Base-by-base conservation (phyloP, 1,140 invertebrate genomes). In the Dermatophagoides farinae region DNA sequence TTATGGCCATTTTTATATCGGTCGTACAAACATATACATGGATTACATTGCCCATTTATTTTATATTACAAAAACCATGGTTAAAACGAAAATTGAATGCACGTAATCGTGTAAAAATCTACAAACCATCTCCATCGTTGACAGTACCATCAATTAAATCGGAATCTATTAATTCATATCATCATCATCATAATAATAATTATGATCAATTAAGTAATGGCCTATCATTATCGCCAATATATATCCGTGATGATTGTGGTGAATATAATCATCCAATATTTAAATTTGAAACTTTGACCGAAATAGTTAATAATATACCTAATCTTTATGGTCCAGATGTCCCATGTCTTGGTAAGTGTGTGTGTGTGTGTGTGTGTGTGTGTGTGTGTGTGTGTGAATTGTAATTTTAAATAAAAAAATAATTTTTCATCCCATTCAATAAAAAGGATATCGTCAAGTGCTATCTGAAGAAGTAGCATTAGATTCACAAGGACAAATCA, bases 401-500 rank as follows among this genome's bases (percentile, higher is more conserved):
- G 11, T 16, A 4, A 5, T 22, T 53, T 53, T n/a, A 31, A 31
- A 31, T 31, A 31, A 31, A 31, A 31, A 31, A n/a, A n/a, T n/a
- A n/a, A n/a, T n/a, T n/a, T n/a, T n/a, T n/a, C n/a, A n/a, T n/a
- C n/a, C n/a, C n/a, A n/a, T 20, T 49, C 12, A 22, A 23, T 49
- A 6, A 60, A 16, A 20, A 39, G 93, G 93, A 16, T 92, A 89
- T 0, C 76, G 95, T 50, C 79, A 91, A 66, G 83, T 97, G 57
- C 75, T 96, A 9, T 81, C 82, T 52, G 90, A 95, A 70, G 88
- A 93, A 69, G 88, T 97, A 68, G 92, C 97, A 71, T 70, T 81
- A 1, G 92, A 97, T 70, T 80, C 84, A 0, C 92, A 95, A 72
- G 92, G 93, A 47, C 80, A 86, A 68, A 78, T 95, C 20, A 97